These are phyloP conservation scores for honey bee (Apis mellifera) DNA, from an alignment of 1,140 invertebrate species.

Conservation along the genomic window Amel_HAv3.1 CM009937.2:10239001-10239500, in stretches of 20 bases:
- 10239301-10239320: background rate
- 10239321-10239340: slow-evolving; percentile 26
- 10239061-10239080: no score
- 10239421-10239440: slow-evolving; percentile 79
- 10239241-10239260: slow-evolving; percentile 76
- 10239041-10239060: no score
- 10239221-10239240: slow-evolving; percentile 71
- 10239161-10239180: background rate
- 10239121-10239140: no score
- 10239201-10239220: slow-evolving; percentile 69
- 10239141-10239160: slow-evolving; percentile 1
- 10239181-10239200: slow-evolving; percentile 14
- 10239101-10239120: background rate
- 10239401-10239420: slow-evolving; percentile 78
- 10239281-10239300: slow-evolving; percentile 21
- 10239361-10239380: slow-evolving; percentile 26
- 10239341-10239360: slow-evolving; percentile 48
- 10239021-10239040: no score
- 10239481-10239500: slow-evolving; percentile 56
- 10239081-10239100: background rate
- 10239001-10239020: no score
- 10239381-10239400: slow-evolving; percentile 52
- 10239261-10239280: slow-evolving; percentile 58
- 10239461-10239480: slow-evolving; percentile 65
- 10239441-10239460: slow-evolving; percentile 78